phyloP scores from a whole-genome alignment of 1,140 invertebrate genomes.

The Ganaspis sp. region DNA sequence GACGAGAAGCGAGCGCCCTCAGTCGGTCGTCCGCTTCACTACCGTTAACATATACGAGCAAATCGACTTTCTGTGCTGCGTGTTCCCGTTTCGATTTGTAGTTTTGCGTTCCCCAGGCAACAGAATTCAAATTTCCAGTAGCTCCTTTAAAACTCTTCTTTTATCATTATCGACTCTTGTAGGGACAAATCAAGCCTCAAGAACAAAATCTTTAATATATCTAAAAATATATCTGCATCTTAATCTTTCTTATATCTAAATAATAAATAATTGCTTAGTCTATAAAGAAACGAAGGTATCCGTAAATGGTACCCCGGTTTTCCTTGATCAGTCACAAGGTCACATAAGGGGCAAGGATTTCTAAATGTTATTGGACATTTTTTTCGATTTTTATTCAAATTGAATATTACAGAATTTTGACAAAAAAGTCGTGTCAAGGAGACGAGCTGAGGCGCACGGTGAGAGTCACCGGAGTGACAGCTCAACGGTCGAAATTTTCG shows the following conservation, averaged over 20 bases:
- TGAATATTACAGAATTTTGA: too few species aligned
- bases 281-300: neutral
- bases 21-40: constrained; percentile 61
- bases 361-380: too few species aligned
- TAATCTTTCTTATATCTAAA: too few species aligned
- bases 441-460: constrained; percentile 1
- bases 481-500: constrained; percentile 60
- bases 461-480: constrained; percentile 44
- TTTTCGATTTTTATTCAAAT: too few species aligned
- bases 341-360: too few species aligned
- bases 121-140: constrained; percentile 62
- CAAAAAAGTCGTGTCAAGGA: neutral
- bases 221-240: too few species aligned
- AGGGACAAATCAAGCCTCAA: too few species aligned
- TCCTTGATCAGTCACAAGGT: constrained; percentile 17
- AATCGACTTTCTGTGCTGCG: constrained; percentile 46
- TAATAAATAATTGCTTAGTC: too few species aligned
- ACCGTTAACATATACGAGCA: constrained; percentile 52
- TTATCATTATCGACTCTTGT: neutral
- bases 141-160: constrained; percentile 34
- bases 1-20: constrained; percentile 57
- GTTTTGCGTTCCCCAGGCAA: constrained; percentile 35
- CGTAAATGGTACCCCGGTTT: constrained; percentile 36
- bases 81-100: neutral
- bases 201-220: too few species aligned